These are phyloP conservation scores for Lamprotornis superbus DNA, from an alignment of 2,113 vertebrate genomes.

Conservation along the genomic window DNA sequence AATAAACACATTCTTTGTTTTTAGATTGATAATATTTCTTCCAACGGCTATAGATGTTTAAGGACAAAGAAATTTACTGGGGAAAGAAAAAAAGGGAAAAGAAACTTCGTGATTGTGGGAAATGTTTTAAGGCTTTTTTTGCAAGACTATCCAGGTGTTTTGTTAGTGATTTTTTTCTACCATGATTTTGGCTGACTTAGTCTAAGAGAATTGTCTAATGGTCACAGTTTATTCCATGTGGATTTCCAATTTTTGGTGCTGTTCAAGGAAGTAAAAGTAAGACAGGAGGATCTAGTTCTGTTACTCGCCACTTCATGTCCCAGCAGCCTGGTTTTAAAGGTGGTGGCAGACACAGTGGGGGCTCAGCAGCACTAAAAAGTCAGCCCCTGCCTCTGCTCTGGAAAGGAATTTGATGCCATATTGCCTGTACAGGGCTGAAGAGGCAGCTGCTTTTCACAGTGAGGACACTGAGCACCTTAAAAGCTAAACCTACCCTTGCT, in stretches of 20 bases:
- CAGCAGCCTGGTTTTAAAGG: neutral
- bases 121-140: neutral
- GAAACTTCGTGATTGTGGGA: neutral
- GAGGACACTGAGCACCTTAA: neutral
- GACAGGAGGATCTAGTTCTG: neutral
- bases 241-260: neutral
- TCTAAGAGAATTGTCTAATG: neutral
- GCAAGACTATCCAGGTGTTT: neutral
- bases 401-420: neutral
- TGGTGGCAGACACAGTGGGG: neutral
- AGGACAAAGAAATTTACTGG: neutral
- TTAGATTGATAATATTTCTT: neutral
- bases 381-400: neutral
- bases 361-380: neutral
- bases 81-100: neutral
- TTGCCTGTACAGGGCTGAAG: neutral
- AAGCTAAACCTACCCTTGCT: neutral
- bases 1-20: slow-evolving; percentile 24
- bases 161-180: neutral
- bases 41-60: neutral
- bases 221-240: neutral
- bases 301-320: neutral
- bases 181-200: neutral
- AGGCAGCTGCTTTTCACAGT: neutral
- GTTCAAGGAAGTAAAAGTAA: neutral